Base-by-base conservation (phyloP, 1,140 invertebrate genomes). In the Atta cephalotes region DNA sequence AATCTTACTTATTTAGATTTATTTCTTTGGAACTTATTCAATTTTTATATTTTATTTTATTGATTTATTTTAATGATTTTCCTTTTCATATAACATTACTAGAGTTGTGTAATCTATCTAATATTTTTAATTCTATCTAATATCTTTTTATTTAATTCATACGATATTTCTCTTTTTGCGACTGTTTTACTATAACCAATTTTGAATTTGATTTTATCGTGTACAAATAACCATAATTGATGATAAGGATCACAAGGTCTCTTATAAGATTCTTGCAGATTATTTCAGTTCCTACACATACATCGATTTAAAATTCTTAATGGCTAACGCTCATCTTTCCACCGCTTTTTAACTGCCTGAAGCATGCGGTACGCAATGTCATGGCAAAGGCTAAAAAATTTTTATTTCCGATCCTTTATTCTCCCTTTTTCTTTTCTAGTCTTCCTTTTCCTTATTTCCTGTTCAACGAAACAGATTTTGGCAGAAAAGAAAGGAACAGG, bases 181-280 rank as follows among this genome's bases (percentile, higher is more conserved):
- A 35, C 2, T 35, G 6, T 21, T 12, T 1, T 25, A 25, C 6
- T 25, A 25, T 21, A 76, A 39, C n/a, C 1, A 58, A 39, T 14
- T 74, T 58, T 35, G 1, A 16, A 74, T 58, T 60, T 31, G 1
- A 74, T 74, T 76, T 58, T 74, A 58, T 56, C 31, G 3, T 35
- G 12, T 12, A 4, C 1, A 9, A 12, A 56, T 51, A 60, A 3
- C 12, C n/a, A 58, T 14, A 60, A 21, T 14, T 21, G 53, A 56
- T 18, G 6, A 74, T 56, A 10, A 6, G 16, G 10, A 35, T 35
- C 14, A 21, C 1, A 60, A 35, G 16, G 1, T 18, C 3, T 1
- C 71, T 3, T 2, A 53, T 45, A 45, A 45, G 9, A 45, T 45
- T 7, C 39, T 7, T 45, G 39, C 39, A 16, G 12, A 28, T 45